Percentiles rank a stretch among this genome's conserved stretches.
Conservation (phyloP, 2,113 vertebrate genomes). For the Lonchura striata region DNA sequence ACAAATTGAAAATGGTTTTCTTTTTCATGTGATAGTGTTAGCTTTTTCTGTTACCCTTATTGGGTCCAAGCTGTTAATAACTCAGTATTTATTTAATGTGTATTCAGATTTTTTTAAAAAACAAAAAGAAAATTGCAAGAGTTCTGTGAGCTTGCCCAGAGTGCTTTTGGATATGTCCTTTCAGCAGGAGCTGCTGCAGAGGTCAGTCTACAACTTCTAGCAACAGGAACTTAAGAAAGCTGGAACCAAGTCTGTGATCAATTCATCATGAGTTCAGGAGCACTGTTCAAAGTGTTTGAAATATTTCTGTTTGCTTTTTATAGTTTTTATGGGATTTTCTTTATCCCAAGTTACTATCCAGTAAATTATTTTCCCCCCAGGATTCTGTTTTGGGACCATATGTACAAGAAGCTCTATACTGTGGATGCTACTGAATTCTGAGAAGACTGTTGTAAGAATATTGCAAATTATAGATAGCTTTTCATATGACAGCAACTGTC, state of each 20-base stretch:
- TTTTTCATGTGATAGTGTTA: neutral
- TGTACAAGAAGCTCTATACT: neutral
- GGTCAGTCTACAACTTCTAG: neutral
- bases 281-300: neutral
- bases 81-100: fast-evolving
- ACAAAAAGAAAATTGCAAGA: neutral
- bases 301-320: neutral
- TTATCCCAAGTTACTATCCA: neutral
- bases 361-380: neutral
- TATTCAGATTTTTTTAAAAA: neutral
- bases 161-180: neutral
- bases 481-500: neutral
- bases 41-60: neutral
- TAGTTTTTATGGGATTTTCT: neutral
- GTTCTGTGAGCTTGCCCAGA: neutral
- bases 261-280: neutral
- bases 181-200: neutral
- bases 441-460: neutral
- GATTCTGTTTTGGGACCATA: neutral
- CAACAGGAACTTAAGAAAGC: neutral
- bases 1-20: neutral
- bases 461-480: neutral
- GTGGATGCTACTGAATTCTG: neutral
- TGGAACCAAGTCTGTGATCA: neutral
- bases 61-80: neutral